phyloP scores from a whole-genome alignment of 1,140 invertebrate genomes.

The Drosophila sechellia region DNA sequence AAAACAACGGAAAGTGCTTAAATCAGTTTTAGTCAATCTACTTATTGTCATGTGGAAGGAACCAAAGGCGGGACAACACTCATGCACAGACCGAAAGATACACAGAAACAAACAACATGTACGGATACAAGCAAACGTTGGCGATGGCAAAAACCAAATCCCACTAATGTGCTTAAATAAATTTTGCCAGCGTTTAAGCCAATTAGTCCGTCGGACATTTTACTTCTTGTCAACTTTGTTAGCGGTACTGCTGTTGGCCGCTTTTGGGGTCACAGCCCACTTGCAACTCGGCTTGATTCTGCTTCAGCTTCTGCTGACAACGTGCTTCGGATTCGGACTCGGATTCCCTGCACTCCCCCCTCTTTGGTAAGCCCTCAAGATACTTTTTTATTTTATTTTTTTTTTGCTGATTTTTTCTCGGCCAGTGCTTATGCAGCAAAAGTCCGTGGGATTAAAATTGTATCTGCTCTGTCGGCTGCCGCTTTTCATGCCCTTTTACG shows the following conservation, averaged over 20 bases:
- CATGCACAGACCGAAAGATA: background rate
- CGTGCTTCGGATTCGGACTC: slow-evolving; percentile 44
- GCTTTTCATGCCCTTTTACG: slow-evolving; percentile 83
- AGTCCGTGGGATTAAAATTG: slow-evolving; percentile 83
- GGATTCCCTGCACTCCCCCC: slow-evolving; percentile 6
- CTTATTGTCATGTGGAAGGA: slow-evolving; percentile 52
- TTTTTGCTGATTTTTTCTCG: slow-evolving; percentile 10
- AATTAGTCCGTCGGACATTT: slow-evolving; percentile 84
- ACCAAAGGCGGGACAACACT: slow-evolving; percentile 16
- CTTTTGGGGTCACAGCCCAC: slow-evolving; percentile 73
- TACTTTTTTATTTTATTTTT: slow-evolving; percentile 28
- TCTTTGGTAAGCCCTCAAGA: slow-evolving; percentile 8
- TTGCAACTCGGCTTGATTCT: slow-evolving; percentile 55
- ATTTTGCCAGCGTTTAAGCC: slow-evolving; percentile 84
- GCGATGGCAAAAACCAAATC: slow-evolving; percentile 73
- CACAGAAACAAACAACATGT: slow-evolving; percentile 23
- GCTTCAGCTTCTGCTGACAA: slow-evolving; percentile 71
- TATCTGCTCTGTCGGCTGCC: slow-evolving; percentile 69
- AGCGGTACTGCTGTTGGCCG: slow-evolving; percentile 60
- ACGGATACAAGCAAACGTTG: slow-evolving; percentile 9
- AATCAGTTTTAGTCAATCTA: slow-evolving; percentile 64
- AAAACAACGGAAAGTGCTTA: slow-evolving; percentile 37
- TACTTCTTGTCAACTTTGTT: slow-evolving; percentile 84
- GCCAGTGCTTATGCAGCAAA: slow-evolving; percentile 79
- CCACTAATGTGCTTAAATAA: slow-evolving; percentile 85